Conservation (phyloP, 2,113 vertebrate species). For the Blennius ocellaris region DNA sequence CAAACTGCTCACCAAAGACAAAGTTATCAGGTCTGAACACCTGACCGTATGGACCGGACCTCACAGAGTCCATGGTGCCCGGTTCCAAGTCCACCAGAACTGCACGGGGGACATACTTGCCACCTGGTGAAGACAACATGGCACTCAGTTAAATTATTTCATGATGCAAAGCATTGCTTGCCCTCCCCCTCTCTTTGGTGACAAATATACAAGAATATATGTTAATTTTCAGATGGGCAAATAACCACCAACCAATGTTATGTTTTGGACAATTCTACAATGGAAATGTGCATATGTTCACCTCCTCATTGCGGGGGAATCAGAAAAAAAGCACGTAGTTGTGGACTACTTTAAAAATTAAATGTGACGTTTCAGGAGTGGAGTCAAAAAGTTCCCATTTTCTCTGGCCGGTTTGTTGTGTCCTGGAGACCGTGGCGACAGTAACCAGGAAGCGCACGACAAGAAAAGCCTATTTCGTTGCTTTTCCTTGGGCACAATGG, state of each 20-base stretch:
- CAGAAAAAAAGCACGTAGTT: no score
- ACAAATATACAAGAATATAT: no score
- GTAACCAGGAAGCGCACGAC: slow-evolving; percentile 37
- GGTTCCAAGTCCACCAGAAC: slow-evolving; percentile 74
- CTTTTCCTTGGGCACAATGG: not conserved
- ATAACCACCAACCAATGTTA: no score
- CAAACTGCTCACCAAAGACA: slow-evolving; percentile 67
- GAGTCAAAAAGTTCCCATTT: not conserved
- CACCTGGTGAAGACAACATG: slow-evolving; percentile 41
- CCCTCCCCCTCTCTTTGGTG: no score
- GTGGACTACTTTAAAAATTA: no score
- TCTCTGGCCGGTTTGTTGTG: slow-evolving; percentile 20
- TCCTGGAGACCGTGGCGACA: slow-evolving; percentile 38
- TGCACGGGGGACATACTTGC: slow-evolving; percentile 73
- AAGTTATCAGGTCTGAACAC: slow-evolving; percentile 75
- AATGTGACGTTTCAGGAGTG: no score
- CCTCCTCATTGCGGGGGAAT: no score
- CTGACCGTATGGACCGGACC: slow-evolving; percentile 71
- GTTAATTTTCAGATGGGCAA: no score
- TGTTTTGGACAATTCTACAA: no score
- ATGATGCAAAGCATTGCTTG: not conserved
- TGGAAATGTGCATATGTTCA: no score
- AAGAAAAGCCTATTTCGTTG: no score
- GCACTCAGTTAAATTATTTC: not conserved
- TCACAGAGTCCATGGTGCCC: slow-evolving; percentile 74